Base-by-base conservation (phyloP, 2,888 invertebrate genomes). In the Cheilosia urbana region DNA sequence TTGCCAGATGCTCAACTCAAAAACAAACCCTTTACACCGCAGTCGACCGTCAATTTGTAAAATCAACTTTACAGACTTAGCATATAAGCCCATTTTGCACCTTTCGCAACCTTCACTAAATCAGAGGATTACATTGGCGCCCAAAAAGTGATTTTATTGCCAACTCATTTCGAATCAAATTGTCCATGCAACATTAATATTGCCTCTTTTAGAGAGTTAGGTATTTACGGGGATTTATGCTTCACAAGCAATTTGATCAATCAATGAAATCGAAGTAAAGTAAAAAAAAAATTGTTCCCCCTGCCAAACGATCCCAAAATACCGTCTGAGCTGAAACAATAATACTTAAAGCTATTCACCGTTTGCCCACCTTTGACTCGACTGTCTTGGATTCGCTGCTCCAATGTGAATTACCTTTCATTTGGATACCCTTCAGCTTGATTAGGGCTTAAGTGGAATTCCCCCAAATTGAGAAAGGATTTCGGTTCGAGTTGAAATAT, bases 371-470 rank as follows among this genome's bases (percentile, higher is more conserved):
- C 13, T 27, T 27, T 17, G 11, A 13, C 11, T 17, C 19, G 42
- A 42, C 42, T 19, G 63, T 27, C 24, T 65, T 40, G 40, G 11
- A 24, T 45, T n/a, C 13, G 5, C 27, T n/a, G 4, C 27, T 11
- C 11, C 17, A 4, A n/a, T 6, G 5, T 7, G 47, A 34, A 30
- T 51, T n/a, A 37, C 49, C 37, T 27, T 55, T 17, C 19, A 19
- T 47, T 34, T n/a, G 30, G 9, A 15, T 58, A 47, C 34, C 24
- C 34, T 58, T 69, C 30, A 58, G 17, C 57, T 45, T 69, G 69
- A 69, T 69, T 58, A 21, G 69, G 34, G 57, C 57, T 69, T 58
- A 69, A 58, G 58, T 69, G 69, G 19, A 47, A 47, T n/a, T 58
- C n/a, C 17, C 17, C 1, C 19, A 13, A 45, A 47, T 34, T 42